Percentiles rank a stretch among this genome's conserved stretches.
Evolutionary conservation across 2,113 vertebrate genomes (phyloP).

Genomic region (Fulmarus glacialis): DNA sequence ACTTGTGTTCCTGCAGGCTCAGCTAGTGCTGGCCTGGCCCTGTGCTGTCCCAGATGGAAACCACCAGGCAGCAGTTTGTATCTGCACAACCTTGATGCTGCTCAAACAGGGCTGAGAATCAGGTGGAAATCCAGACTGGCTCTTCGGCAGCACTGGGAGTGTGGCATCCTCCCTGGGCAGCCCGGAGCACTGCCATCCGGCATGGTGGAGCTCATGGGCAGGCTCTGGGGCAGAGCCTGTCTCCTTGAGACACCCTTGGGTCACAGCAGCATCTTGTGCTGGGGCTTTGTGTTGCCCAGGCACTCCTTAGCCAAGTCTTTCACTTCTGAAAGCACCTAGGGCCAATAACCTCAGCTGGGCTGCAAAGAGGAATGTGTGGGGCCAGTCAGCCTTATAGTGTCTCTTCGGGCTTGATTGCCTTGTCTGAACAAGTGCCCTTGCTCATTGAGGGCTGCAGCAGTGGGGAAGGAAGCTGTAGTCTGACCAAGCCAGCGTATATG

Average conservation of each 20-base stretch:
- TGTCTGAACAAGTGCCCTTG: neutral
- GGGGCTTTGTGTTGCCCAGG: neutral
- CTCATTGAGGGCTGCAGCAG: neutral
- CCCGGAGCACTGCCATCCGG: neutral
- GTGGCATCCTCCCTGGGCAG: neutral
- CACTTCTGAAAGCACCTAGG: neutral
- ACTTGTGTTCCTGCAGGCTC: neutral
- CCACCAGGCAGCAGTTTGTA: neutral
- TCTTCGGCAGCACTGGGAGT: neutral
- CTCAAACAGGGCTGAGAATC: neutral
- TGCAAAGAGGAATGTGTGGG: neutral
- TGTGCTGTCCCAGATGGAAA: neutral
- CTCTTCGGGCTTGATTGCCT: neutral
- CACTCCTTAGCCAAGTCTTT: neutral
- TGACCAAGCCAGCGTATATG: rapidly evolving
- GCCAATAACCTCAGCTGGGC: neutral
- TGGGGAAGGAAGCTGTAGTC: neutral
- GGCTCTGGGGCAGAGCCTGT: neutral
- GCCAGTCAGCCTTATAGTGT: neutral
- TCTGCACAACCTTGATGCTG: neutral
- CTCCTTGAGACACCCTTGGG: neutral
- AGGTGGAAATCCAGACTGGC: neutral
- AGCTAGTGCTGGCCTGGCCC: neutral
- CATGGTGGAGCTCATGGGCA: rapidly evolving
- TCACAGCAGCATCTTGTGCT: neutral